Evolutionary conservation across 2,888 invertebrate species (phyloP), one percentile per base, ranked within the genome.

Genomic region (Brachyptera putata): DNA sequence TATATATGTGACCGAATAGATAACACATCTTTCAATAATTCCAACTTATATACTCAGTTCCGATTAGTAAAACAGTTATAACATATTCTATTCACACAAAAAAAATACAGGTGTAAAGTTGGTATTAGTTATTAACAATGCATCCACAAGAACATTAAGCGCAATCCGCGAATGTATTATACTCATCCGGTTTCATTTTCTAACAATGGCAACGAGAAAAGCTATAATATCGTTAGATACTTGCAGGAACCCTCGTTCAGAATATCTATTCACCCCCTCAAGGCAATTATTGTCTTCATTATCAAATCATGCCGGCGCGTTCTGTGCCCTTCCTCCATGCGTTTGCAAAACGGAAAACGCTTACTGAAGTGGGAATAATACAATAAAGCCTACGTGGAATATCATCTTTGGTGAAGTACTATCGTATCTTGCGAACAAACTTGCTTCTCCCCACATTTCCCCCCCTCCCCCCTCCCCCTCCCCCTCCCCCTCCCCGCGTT

Each of bases 211-310:
- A n/a, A 16, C 21, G 16, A 41, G n/a, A 41, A 16, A 18, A n/a
- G 16, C 41, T 41, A 21, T 16, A 41, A 41, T 41, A 3, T 16
- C 9, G 30, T 11, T 30, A 30, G 5, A 30, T 30, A 30, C 21
- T 24, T 22, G 2, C 46, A n/a, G 21, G 22, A 21, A 21, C 24
- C 46, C 46, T 46, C 21, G 21, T 21, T 46, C 46, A n/a, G n/a
- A 46, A 46, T 21, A 46, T 24, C 46, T 24, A 21, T 46, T 46
- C 24, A 11, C 24, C 46, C 46, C 7, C n/a, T n/a, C 46, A 22
- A 7, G 46, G 18, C 46, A 46, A 46, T 46, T 46, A 46, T 46
- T 46, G 46, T 46, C 46, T 46, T 46, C 46, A 46, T 46, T 46
- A 24, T 46, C 46, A 24, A 21, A 46, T 46, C 46, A 24, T 18